Conservation (phyloP, 64 coral and sea anemone genomes). For the Platygyra sinensis region DNA sequence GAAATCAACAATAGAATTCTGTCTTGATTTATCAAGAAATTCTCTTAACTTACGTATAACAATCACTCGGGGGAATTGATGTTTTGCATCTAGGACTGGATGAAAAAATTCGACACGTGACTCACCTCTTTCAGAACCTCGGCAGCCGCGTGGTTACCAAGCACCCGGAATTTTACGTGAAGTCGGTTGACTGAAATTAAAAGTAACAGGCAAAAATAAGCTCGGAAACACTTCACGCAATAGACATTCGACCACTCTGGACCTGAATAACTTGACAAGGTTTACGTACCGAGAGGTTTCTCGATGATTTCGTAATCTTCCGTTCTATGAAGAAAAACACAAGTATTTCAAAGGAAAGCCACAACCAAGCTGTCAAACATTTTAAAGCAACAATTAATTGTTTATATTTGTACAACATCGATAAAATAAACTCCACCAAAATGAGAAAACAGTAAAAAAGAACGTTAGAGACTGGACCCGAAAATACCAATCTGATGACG, state of each 20-base stretch:
- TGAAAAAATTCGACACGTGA: background rate
- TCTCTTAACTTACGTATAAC: no score
- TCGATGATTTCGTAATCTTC: constrained; percentile 58
- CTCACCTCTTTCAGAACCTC: constrained; percentile 62
- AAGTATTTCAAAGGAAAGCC: background rate
- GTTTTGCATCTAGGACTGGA: background rate
- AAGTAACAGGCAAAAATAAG: background rate
- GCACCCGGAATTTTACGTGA: constrained; percentile 59
- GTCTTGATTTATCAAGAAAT: background rate
- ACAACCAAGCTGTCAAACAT: background rate
- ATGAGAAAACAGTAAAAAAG: no score
- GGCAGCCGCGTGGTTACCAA: constrained; percentile 70
- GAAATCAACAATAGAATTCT: background rate
- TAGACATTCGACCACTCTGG: background rate
- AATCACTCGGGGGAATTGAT: no score
- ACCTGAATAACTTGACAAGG: background rate
- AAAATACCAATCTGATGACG: no score
- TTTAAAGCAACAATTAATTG: background rate
- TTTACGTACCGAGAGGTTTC: constrained; percentile 58
- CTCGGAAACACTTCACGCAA: background rate
- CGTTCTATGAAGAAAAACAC: constrained; percentile 10
- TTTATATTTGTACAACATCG: no score
- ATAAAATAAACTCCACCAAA: no score
- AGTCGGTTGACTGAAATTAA: constrained; percentile 56
- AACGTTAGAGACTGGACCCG: no score